Conservation (phyloP, 2,797 vertebrate species). For the Discoglossus pictus region DNA sequence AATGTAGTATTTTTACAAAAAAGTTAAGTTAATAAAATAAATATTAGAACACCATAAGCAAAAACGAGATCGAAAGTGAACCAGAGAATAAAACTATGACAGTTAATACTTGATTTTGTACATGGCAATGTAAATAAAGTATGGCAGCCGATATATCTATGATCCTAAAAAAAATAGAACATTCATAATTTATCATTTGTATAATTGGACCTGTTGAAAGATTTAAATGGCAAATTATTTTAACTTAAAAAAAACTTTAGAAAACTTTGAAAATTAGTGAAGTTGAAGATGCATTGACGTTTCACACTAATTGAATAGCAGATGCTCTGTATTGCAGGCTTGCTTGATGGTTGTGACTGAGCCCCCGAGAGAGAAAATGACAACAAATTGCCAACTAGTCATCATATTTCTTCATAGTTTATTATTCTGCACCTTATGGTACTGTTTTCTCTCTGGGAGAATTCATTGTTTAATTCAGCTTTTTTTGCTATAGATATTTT, state of each 20-base stretch:
- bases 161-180: too few relatives aligned
- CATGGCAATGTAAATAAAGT: too few relatives aligned
- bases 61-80: too few relatives aligned
- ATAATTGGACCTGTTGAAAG: too few relatives aligned
- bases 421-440: constrained; percentile 72
- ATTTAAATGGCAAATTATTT: too few relatives aligned
- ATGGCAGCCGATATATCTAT: too few relatives aligned
- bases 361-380: constrained; percentile 65
- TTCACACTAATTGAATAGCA: constrained; percentile 66
- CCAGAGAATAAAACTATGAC: too few relatives aligned
- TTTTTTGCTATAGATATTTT: constrained; percentile 57
- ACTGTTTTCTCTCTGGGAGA: constrained; percentile 66
- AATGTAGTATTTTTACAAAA: too few relatives aligned
- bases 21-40: too few relatives aligned
- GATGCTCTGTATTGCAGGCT: constrained; percentile 66
- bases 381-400: constrained; percentile 68
- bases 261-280: constrained; percentile 22
- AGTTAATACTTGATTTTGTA: too few relatives aligned
- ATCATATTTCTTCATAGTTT: constrained; percentile 64
- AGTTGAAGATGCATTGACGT: constrained; percentile 53
- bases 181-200: too few relatives aligned
- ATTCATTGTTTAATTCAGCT: constrained; percentile 56
- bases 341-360: constrained; percentile 67
- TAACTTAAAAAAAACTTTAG: constrained; percentile 60
- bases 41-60: too few relatives aligned